These are phyloP conservation scores for Chrysemys picta DNA, from an alignment of 2,113 vertebrate genomes.

Conservation along the genomic window DNA sequence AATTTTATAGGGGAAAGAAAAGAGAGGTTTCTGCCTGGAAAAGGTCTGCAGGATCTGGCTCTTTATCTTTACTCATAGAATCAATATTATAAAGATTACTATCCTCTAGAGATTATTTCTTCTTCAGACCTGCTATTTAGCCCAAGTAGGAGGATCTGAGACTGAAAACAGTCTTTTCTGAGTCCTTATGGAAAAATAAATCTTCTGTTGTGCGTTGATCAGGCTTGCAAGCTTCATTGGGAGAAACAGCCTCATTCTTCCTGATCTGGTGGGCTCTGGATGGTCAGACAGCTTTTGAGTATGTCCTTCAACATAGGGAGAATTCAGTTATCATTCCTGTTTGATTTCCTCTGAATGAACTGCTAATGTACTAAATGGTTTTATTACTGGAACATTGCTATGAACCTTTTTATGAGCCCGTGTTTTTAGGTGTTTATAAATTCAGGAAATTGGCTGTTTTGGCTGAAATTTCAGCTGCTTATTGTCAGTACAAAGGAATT, in stretches of 20 bases:
- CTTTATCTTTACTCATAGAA: not conserved
- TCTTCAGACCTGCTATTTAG: not conserved
- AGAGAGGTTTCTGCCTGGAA: not conserved
- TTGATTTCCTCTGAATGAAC: not conserved
- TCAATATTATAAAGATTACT: accelerated
- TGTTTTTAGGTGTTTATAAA: not conserved
- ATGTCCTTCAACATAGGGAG: not conserved
- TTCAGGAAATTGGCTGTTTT: not conserved
- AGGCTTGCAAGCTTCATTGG: not conserved
- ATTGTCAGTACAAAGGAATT: not conserved
- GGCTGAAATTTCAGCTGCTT: not conserved
- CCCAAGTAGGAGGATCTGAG: not conserved
- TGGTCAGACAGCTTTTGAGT: not conserved
- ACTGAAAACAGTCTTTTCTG: not conserved
- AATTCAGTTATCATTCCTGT: not conserved
- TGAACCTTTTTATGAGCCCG: not conserved
- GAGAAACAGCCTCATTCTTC: not conserved
- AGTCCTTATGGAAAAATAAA: not conserved
- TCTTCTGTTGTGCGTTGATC: accelerated
- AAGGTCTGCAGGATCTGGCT: accelerated
- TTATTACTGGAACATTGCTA: not conserved
- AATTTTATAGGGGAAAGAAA: not conserved
- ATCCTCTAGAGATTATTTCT: not conserved
- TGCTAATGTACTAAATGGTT: not conserved
- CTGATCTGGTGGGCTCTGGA: not conserved